Evolutionary conservation across 2,797 vertebrate species (phyloP).

Genomic region (Cygnus olor): DNA sequence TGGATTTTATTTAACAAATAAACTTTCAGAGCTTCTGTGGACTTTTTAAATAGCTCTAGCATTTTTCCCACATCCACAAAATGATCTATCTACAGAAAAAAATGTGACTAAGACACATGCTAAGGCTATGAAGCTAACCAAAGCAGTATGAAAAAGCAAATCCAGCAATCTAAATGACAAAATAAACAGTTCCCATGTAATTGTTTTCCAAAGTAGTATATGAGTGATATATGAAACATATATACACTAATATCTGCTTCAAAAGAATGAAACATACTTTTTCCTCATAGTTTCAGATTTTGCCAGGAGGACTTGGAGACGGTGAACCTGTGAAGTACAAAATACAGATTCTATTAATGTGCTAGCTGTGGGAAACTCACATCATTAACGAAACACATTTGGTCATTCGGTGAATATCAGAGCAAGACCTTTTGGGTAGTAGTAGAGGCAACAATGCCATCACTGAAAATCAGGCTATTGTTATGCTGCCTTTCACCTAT

Average conservation of each 20-base stretch:
- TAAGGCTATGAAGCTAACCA: not conserved
- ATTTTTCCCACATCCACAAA: constrained; percentile 17
- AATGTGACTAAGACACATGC: not conserved
- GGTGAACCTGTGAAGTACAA: constrained; percentile 76
- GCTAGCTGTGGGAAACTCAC: not conserved
- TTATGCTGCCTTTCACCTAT: not conserved
- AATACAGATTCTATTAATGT: not conserved
- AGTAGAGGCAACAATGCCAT: not conserved
- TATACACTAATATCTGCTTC: not conserved
- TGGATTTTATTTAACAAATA: not conserved
- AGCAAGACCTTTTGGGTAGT: not conserved
- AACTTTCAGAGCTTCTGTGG: not conserved
- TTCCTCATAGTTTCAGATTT: constrained; percentile 83
- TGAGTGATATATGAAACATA: not conserved
- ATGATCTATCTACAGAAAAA: not conserved
- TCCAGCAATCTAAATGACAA: not conserved
- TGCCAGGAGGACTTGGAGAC: constrained; percentile 83
- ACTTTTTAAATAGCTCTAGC: not conserved
- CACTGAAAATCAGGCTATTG: not conserved
- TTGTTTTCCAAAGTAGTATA: not conserved
- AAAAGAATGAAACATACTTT: constrained; percentile 79
- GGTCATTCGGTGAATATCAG: not conserved
- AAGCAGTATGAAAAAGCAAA: not conserved
- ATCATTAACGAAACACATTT: not conserved
- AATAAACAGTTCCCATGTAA: not conserved